phyloP scores from a whole-genome alignment of 2,888 invertebrate species.

The Eristalinus aeneus region DNA sequence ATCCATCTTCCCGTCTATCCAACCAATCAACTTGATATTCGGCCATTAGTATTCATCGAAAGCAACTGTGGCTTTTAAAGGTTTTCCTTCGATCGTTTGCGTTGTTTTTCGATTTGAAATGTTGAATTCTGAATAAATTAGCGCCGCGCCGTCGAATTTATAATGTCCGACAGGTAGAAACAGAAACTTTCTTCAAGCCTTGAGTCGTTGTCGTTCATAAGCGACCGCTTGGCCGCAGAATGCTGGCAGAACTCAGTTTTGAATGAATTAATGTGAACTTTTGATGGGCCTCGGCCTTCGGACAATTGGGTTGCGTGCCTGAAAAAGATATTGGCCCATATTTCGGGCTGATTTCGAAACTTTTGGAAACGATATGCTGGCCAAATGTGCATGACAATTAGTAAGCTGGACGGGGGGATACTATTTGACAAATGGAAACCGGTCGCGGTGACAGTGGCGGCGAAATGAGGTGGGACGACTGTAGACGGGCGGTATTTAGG shows the following conservation, averaged over 20 bases:
- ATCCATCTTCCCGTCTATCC: not conserved
- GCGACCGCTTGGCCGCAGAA: not conserved
- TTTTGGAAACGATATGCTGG: not conserved
- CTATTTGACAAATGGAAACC: not conserved
- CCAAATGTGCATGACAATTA: not conserved
- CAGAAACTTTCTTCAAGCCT: constrained; percentile 41
- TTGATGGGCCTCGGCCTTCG: not conserved
- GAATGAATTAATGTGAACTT: not conserved
- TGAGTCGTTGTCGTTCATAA: not conserved
- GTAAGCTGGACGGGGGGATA: not conserved
- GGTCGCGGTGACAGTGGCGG: not conserved
- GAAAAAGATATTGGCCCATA: not conserved
- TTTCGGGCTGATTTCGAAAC: not conserved
- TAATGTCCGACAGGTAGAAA: constrained; percentile 13
- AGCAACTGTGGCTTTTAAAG: constrained; percentile 16
- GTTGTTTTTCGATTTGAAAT: not conserved
- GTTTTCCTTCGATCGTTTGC: not conserved
- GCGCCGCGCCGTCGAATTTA: constrained; percentile 11
- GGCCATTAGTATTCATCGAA: constrained; percentile 59
- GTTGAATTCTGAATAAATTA: constrained; percentile 52
- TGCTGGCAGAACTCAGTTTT: not conserved
- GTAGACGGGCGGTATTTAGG: not conserved
- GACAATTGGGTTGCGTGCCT: not conserved
- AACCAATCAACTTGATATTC: constrained; percentile 6
- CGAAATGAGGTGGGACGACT: not conserved